Evolutionary conservation across 2,113 vertebrate genomes (phyloP).

Genomic region (Petroica traversi): DNA sequence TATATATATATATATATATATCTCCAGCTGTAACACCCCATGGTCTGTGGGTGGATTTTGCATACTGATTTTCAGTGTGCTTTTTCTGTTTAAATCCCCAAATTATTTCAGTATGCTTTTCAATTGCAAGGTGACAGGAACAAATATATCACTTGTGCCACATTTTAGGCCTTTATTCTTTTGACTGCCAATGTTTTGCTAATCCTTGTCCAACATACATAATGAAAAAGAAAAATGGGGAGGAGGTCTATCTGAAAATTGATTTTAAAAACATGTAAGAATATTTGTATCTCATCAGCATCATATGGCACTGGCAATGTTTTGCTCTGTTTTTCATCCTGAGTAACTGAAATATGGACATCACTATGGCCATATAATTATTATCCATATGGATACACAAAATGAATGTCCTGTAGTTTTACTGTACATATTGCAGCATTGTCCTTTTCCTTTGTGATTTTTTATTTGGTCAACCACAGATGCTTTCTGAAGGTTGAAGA

Average conservation of each 20-base stretch:
- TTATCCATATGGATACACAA: accelerated
- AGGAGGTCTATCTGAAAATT: not conserved
- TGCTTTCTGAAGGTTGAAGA: not conserved
- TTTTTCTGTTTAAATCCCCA: not conserved
- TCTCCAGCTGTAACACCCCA: not conserved
- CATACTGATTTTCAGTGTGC: not conserved
- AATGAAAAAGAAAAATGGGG: not conserved
- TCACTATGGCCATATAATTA: too few relatives aligned
- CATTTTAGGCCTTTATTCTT: not conserved
- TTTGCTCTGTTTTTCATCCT: not conserved
- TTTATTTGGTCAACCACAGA: not conserved
- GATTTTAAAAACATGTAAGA: not conserved
- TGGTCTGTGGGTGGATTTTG: not conserved
- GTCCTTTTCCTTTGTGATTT: not conserved
- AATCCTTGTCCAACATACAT: not conserved
- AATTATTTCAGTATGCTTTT: not conserved
- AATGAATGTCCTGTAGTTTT: not conserved
- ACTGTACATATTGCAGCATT: not conserved
- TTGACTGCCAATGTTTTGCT: not conserved
- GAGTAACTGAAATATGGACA: not conserved
- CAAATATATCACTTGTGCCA: not conserved
- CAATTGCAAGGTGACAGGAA: not conserved
- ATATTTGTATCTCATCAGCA: not conserved
- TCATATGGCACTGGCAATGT: not conserved
- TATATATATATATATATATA: too few relatives aligned